Percentiles rank a stretch among this genome's conserved stretches.
Conservation (phyloP, 2,113 vertebrate genomes). For the Charina bottae region DNA sequence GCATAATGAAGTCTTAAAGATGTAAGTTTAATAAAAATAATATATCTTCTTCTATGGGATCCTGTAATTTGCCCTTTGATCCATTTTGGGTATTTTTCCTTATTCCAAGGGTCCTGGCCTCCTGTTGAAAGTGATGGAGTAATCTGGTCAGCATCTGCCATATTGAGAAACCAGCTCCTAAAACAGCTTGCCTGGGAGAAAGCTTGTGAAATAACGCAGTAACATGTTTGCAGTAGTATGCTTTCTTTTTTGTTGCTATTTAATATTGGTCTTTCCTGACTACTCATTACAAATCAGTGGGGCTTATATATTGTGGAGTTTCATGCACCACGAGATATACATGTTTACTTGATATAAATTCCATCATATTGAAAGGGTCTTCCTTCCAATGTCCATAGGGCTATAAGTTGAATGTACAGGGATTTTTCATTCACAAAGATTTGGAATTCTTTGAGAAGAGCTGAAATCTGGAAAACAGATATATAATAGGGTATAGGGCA, state of each 20-base stretch:
- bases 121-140: constrained; percentile 70
- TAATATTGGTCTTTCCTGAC: constrained; percentile 25
- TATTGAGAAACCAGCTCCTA: constrained; percentile 66
- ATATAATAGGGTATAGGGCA: constrained; percentile 8
- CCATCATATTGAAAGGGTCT: not conserved
- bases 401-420: not conserved
- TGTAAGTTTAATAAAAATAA: constrained; percentile 40
- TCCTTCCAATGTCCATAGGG: not conserved
- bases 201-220: constrained; percentile 71
- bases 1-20: constrained; percentile 13
- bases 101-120: constrained; percentile 73
- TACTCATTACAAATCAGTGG: constrained; percentile 48
- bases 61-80: constrained; percentile 51
- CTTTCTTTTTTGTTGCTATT: constrained; percentile 52
- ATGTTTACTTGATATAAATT: not conserved
- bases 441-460: not conserved
- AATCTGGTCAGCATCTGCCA: constrained; percentile 65
- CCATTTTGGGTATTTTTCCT: constrained; percentile 70
- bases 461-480: constrained; percentile 14
- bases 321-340: constrained; percentile 12
- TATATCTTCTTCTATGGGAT: constrained; percentile 51
- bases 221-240: constrained; percentile 69
- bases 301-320: constrained; percentile 27
- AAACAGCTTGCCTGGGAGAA: constrained; percentile 67
- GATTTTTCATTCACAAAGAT: constrained; percentile 31